A percentile compares a stretch with the other conserved stretches of the same genome.
Evolutionary conservation across 2,888 invertebrate species (phyloP).

Genomic region (Bibio marci): DNA sequence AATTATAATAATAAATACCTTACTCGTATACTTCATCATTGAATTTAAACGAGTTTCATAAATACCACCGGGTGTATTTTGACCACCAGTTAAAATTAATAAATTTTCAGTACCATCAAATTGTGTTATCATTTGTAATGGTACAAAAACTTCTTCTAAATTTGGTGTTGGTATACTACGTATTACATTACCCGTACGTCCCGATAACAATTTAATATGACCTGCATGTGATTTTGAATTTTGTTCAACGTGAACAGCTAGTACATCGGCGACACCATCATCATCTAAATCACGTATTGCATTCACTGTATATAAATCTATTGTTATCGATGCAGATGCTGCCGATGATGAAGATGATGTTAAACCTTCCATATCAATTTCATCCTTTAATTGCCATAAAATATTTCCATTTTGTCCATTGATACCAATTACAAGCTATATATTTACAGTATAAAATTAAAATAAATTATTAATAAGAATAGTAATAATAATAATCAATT

Average conservation of each 20-base stretch:
- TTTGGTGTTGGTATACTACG: constrained; percentile 44
- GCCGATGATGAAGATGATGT: constrained; percentile 13
- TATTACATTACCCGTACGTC: constrained; percentile 46
- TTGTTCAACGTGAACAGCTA: constrained; percentile 47
- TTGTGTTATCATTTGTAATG: constrained; percentile 45
- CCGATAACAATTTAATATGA: constrained; percentile 50
- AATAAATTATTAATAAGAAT: not conserved
- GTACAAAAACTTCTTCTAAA: constrained; percentile 50
- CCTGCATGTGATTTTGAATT: constrained; percentile 34
- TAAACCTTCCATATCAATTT: constrained; percentile 24
- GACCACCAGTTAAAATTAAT: constrained; percentile 57
- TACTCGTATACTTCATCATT: constrained; percentile 32
- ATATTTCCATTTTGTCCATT: constrained; percentile 46
- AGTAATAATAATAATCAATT: no score
- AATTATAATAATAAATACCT: constrained; percentile 8
- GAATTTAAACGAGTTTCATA: constrained; percentile 42
- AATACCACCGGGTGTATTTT: constrained; percentile 51
- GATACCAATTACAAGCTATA: constrained; percentile 41
- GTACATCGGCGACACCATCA: constrained; percentile 50
- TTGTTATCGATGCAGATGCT: constrained; percentile 30
- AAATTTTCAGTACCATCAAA: constrained; percentile 43
- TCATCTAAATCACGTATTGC: constrained; percentile 49
- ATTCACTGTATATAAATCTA: constrained; percentile 52
- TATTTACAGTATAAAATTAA: constrained; percentile 9
- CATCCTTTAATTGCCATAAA: constrained; percentile 41